Evolutionary conservation across 2,888 invertebrate species (phyloP), one percentile per base, ranked within the genome.

Genomic region (Epinotia nisella): DNA sequence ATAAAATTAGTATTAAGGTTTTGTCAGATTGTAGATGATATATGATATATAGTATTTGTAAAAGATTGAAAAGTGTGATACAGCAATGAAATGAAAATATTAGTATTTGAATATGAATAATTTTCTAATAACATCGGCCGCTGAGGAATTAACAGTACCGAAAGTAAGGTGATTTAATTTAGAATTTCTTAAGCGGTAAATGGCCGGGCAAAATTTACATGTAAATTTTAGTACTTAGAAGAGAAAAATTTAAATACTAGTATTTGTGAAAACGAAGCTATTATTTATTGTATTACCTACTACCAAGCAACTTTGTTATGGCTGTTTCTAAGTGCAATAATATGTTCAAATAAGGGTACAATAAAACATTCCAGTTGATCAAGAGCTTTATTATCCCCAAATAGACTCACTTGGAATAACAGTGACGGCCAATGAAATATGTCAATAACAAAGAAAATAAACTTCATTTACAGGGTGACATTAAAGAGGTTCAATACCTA

Each of bases 301-400:
- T 60, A 64, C 29, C 58, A 69, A 24, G 58, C 41, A 53, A 68
- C 56, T 51, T 69, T 69, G 21, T 73, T 67, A 72, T 78, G 82
- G 83, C 83, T 84, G 82, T 81, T 79, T 81, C 74, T 76, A 81
- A 80, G 89, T 90, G 89, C 89, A 90, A 90, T 90, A 90, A 90
- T 90, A 90, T 85, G 82, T 83, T 83, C 77, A 78, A 76, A 76
- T 80, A 80, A 77, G 78, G 75, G 66, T 76, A 75, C 76, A 77
- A 78, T 79, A 79, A 78, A 80, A 75, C 21, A 66, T 74, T 76
- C 64, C 55, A 78, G 75, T 77, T 76, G 77, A 80, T 55, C 62
- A 66, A 24, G 39, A 35, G 68, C 72, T 71, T 76, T 58, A 62
- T 66, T 72, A 61, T 35, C 60, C 55, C 41, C n/a, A n/a, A n/a